Conservation (phyloP, 2,113 vertebrate genomes). For the Rana temporaria region DNA sequence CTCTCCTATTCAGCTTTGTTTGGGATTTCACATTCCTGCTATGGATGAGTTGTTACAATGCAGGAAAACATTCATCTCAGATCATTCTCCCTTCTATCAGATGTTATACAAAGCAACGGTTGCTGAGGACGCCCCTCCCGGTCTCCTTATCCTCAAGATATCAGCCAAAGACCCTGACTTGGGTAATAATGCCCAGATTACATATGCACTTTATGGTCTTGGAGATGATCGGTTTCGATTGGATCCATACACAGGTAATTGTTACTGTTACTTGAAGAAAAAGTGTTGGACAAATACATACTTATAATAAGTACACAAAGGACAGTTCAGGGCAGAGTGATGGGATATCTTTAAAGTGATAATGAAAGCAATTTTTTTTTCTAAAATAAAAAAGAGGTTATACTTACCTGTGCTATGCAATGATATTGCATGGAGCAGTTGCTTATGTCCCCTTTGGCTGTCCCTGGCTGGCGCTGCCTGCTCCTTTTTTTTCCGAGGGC, state of each 20-base stretch:
- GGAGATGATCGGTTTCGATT: conserved; percentile 87
- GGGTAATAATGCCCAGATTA: conserved; percentile 86
- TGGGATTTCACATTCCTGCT: conserved; percentile 4
- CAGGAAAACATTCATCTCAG: background rate
- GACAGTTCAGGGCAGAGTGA: too few species aligned
- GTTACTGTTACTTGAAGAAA: background rate
- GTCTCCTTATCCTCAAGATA: conserved; percentile 83
- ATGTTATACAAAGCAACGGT: conserved; percentile 83
- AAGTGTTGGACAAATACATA: too few species aligned
- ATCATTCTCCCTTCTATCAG: conserved; percentile 69
- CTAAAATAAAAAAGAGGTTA: too few species aligned
- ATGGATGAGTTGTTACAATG: conserved; percentile 13
- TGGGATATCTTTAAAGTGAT: too few species aligned
- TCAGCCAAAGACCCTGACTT: conserved; percentile 84
- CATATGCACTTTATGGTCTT: conserved; percentile 87
- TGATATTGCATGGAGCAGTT: too few species aligned
- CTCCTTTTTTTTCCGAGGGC: too few species aligned
- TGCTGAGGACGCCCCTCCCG: conserved; percentile 82
- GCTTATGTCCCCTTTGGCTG: too few species aligned
- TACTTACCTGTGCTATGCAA: too few species aligned
- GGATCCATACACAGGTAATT: conserved; percentile 83
- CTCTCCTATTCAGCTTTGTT: conserved; percentile 34
- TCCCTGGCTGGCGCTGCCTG: too few species aligned
- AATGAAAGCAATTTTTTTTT: too few species aligned
- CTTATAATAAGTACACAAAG: too few species aligned